Percentiles rank a stretch among this genome's conserved stretches.
Conservation (phyloP, 2,888 invertebrate genomes). For the Chymomyza procnemis region DNA sequence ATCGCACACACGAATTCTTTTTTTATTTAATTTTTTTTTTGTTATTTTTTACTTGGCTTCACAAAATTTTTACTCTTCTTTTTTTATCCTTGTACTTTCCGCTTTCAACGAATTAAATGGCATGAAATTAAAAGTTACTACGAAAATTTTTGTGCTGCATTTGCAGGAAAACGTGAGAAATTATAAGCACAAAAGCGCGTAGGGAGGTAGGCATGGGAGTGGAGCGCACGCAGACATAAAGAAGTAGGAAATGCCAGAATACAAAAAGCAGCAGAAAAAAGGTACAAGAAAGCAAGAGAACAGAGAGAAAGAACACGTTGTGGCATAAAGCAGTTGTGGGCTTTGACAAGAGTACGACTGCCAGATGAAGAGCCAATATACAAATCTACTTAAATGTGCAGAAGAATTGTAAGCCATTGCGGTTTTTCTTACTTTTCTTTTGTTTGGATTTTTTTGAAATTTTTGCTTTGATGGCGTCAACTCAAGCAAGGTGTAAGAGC, state of each 20-base stretch:
- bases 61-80: constrained; percentile 27
- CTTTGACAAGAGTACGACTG: not conserved
- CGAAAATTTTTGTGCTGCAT: constrained; percentile 73
- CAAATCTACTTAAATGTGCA: constrained; percentile 70
- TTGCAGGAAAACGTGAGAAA: constrained; percentile 72
- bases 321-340: not conserved
- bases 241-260: constrained; percentile 40
- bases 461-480: not conserved
- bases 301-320: not conserved
- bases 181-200: constrained; percentile 65
- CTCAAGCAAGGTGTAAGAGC: not conserved
- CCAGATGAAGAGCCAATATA: constrained; percentile 47
- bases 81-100: constrained; percentile 44
- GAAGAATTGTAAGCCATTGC: constrained; percentile 63
- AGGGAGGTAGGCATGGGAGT: constrained; percentile 10
- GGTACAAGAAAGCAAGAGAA: not conserved
- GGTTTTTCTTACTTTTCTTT: constrained; percentile 8
- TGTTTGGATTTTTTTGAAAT: not conserved
- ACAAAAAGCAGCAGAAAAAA: constrained; percentile 25
- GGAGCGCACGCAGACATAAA: constrained; percentile 11
- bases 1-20: constrained; percentile 10
- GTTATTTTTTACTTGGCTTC: constrained; percentile 1
- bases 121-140: constrained; percentile 74
- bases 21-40: constrained; percentile 39
- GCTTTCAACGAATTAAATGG: constrained; percentile 74